Evolutionary conservation across 1,140 invertebrate species (phyloP), one percentile per base, ranked within the genome.

Genomic region (Drosophila varians): DNA sequence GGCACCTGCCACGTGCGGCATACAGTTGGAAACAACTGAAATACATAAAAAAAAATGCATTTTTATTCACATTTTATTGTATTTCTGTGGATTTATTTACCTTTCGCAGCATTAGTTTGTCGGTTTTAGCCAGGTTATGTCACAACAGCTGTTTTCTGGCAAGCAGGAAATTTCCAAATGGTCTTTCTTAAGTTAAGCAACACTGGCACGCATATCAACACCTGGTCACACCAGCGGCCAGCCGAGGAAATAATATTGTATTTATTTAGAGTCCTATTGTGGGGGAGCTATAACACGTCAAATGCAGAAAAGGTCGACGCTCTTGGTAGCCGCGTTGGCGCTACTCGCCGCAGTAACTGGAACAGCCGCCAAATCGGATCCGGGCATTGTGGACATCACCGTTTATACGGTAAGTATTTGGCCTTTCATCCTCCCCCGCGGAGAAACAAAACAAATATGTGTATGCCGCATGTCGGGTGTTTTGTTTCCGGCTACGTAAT

Each of bases 311-410:
- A 69, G 56, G 40, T 65, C 58, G 43, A 46, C 36, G 28, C 57
- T 76, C 12, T 49, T 76, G 23, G 18, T 60, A 34, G 40, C 61
- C 36, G 69, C 55, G 61, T 64, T 86, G 66, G 57, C 76, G 26
- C 46, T 86, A 8, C 45, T 62, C 26, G 53, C 43, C 42, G 51
- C 38, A 12, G 25, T 23, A 0, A 43, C 19, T 12, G 21, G n/a
- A 26, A 62, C 53, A 7, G 36, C 53, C 28, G 82, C 68, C 5
- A 87, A 61, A 65, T 88, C 88, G 3, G 88, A 90, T 23, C 71
- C 88, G 4, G 88, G 88, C 19, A 76, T 86, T 21, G 71, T 90
- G 25, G 64, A 86, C 45, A 66, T 78, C 36, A 16, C 36, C n/a
- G 52, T 90, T 54, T 72, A 70, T 34, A 57, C 74, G 66, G 88